phyloP scores from a whole-genome alignment of 2,113 vertebrate species.

The Ariopsis seemanni region DNA sequence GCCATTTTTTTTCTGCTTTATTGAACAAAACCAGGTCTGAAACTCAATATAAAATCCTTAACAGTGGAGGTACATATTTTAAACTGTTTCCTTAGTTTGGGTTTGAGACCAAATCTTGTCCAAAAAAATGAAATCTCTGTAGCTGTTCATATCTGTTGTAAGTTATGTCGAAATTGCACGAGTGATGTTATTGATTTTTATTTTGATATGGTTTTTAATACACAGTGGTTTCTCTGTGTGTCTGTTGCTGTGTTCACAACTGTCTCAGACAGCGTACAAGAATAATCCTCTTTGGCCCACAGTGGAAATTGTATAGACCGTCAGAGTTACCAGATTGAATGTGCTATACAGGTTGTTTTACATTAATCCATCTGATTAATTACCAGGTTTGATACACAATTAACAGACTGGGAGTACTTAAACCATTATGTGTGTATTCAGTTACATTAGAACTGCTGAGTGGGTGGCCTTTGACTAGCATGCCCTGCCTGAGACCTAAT shows the following conservation, averaged over 20 bases:
- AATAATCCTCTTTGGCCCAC: background rate
- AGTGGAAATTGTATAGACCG: background rate
- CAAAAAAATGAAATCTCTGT: background rate
- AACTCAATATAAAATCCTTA: background rate
- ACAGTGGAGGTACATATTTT: background rate
- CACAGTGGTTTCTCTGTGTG: background rate
- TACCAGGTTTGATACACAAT: slow-evolving; percentile 51
- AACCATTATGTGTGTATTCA: slow-evolving; percentile 36
- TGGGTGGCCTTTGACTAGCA: slow-evolving; percentile 27
- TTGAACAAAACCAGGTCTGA: background rate
- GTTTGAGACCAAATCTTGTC: background rate
- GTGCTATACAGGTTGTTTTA: slow-evolving; percentile 25
- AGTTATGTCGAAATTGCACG: background rate
- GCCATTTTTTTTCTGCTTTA: background rate
- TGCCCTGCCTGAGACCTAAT: slow-evolving; percentile 25
- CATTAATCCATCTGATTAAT: slow-evolving; percentile 27
- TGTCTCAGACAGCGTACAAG: background rate
- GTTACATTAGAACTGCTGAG: slow-evolving; percentile 47
- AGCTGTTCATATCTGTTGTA: background rate
- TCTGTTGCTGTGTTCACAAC: background rate
- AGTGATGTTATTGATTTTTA: background rate
- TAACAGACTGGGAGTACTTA: slow-evolving; percentile 38
- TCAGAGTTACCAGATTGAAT: slow-evolving; percentile 7
- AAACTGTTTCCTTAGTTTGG: background rate
- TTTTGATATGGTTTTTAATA: background rate